These are phyloP conservation scores for Linnaemya vulpina DNA, from an alignment of 2,888 invertebrate species.

Conservation along the genomic window DNA sequence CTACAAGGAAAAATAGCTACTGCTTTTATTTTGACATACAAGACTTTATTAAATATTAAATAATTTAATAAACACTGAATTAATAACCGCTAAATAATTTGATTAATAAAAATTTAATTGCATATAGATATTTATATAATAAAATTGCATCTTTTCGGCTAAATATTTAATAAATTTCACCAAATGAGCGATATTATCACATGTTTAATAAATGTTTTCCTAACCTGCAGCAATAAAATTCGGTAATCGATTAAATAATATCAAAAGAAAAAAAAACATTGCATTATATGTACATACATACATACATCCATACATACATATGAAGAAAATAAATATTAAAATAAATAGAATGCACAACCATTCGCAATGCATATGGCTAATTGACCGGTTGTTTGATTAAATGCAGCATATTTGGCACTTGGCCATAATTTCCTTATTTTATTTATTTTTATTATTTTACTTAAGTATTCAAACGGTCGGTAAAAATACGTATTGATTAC, in stretches of 20 bases:
- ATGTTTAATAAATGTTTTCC: slow-evolving; percentile 28
- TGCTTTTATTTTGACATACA: no score
- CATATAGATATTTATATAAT: no score
- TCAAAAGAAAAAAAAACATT: neutral
- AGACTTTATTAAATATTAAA: no score
- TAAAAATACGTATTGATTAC: no score
- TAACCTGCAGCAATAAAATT: slow-evolving; percentile 70
- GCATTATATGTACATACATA: no score
- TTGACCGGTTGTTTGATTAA: slow-evolving; percentile 2
- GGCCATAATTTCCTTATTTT: slow-evolving; percentile 53
- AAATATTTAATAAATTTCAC: no score
- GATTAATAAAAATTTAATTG: no score
- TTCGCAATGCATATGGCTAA: neutral
- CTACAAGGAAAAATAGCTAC: no score
- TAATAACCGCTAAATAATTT: no score
- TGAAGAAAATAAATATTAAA: neutral
- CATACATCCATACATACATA: no score
- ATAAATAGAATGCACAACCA: neutral
- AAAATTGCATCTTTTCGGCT: no score
- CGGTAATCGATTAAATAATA: slow-evolving; percentile 63
- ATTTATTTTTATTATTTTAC: slow-evolving; percentile 15
- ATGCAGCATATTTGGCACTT: slow-evolving; percentile 43
- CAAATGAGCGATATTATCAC: neutral
- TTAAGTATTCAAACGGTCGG: neutral
- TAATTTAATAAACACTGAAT: no score